phyloP scores from a whole-genome alignment of 2,888 invertebrate genomes.

The Cerceris ruficornis region DNA sequence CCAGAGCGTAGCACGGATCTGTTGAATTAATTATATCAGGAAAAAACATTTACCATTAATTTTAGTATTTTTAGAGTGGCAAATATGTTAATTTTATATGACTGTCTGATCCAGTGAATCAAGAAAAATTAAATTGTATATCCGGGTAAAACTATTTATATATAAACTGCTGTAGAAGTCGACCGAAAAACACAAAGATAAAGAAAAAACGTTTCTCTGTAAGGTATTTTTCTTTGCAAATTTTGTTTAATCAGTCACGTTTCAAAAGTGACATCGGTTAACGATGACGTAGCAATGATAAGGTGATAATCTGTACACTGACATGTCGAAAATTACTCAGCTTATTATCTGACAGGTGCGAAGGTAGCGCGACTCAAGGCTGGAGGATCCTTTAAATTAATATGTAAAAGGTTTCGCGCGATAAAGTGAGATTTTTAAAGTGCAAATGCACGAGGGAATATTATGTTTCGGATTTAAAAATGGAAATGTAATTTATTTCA shows the following conservation, averaged over 20 bases:
- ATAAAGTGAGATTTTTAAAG: neutral
- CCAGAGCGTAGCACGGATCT: too few species aligned
- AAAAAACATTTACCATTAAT: too few species aligned
- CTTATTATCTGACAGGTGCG: constrained; percentile 30
- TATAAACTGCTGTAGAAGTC: too few species aligned
- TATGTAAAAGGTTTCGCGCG: neutral
- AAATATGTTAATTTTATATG: too few species aligned
- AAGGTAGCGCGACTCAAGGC: constrained; percentile 25
- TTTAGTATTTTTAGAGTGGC: too few species aligned
- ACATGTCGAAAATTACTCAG: constrained; percentile 22
- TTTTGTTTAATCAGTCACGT: neutral
- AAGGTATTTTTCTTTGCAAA: neutral
- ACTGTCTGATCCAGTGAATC: too few species aligned
- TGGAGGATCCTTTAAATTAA: neutral
- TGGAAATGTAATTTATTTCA: neutral
- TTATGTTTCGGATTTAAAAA: neutral
- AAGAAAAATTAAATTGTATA: too few species aligned
- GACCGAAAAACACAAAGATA: too few species aligned
- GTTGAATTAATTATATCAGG: too few species aligned
- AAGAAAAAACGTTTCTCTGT: neutral
- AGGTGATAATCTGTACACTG: constrained; percentile 25
- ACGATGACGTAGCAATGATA: constrained; percentile 21
- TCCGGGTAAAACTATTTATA: too few species aligned
- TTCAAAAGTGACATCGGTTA: neutral
- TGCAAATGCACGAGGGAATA: too few species aligned